phyloP scores from a whole-genome alignment of 2,113 vertebrate species.

The Toxostoma redivivum region DNA sequence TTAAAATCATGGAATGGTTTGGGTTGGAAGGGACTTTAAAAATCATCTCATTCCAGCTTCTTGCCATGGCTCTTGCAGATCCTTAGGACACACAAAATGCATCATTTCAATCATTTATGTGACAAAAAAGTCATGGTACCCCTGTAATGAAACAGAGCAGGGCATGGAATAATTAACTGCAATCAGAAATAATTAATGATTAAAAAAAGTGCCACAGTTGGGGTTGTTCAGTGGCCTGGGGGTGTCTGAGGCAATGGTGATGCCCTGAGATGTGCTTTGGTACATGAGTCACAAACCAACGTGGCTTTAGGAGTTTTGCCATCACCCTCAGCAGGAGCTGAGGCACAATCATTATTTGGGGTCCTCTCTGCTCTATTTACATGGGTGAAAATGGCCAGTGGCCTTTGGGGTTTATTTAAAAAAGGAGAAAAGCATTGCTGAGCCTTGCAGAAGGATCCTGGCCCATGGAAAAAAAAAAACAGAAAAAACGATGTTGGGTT shows the following conservation, averaged over 20 bases:
- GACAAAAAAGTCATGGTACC: background rate
- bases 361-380: background rate
- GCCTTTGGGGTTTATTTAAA: background rate
- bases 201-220: accelerated
- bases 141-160: background rate
- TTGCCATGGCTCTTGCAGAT: background rate
- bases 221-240: background rate
- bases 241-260: background rate
- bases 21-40: background rate
- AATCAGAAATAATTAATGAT: background rate
- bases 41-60: background rate
- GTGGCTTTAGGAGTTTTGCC: background rate
- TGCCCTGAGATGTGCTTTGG: background rate
- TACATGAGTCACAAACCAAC: background rate
- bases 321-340: background rate
- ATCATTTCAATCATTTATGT: background rate
- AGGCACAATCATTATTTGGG: background rate
- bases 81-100: background rate
- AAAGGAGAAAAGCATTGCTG: background rate
- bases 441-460: background rate
- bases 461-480: background rate
- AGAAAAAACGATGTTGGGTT: background rate
- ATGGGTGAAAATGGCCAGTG: background rate
- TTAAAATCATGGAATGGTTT: background rate
- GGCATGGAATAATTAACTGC: background rate